These are phyloP conservation scores for Mayetiola destructor DNA, from an alignment of 2,888 invertebrate genomes.

Conservation along the genomic window DNA sequence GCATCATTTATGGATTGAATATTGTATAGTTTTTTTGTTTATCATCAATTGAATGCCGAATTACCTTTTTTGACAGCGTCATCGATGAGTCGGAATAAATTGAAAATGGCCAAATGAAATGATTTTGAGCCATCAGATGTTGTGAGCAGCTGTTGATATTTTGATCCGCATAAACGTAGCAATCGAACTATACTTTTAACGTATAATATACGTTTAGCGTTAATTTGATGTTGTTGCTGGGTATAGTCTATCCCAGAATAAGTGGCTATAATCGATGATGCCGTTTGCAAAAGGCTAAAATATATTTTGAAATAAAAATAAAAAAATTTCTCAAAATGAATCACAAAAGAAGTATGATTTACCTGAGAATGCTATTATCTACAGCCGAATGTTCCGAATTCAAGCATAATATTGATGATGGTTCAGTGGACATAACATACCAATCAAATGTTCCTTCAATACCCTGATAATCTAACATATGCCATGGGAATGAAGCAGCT, in stretches of 20 bases:
- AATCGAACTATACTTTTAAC: constrained; percentile 29
- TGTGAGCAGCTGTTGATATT: constrained; percentile 28
- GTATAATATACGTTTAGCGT: constrained; percentile 31
- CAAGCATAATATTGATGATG: constrained; percentile 45
- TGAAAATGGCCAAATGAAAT: constrained; percentile 25
- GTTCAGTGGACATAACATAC: constrained; percentile 59
- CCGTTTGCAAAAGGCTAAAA: constrained; percentile 16
- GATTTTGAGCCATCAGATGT: constrained; percentile 29
- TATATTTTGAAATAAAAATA: neutral
- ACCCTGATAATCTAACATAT: constrained; percentile 42
- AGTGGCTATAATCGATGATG: constrained; percentile 16
- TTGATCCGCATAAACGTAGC: constrained; percentile 28
- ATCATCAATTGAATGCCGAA: neutral
- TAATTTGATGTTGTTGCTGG: constrained; percentile 22
- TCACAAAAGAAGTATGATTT: constrained; percentile 23
- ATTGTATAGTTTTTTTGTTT: too few relatives aligned
- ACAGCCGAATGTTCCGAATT: constrained; percentile 39
- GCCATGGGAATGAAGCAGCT: constrained; percentile 50
- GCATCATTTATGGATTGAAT: neutral
- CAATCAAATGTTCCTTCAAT: constrained; percentile 56
- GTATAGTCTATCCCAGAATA: constrained; percentile 21
- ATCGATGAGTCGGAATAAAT: constrained; percentile 21
- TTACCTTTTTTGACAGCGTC: constrained; percentile 9
- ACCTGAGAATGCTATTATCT: constrained; percentile 46
- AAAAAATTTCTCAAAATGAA: neutral